These are phyloP conservation scores for Gobius niger DNA, from an alignment of 2,113 vertebrate genomes.

Conservation along the genomic window DNA sequence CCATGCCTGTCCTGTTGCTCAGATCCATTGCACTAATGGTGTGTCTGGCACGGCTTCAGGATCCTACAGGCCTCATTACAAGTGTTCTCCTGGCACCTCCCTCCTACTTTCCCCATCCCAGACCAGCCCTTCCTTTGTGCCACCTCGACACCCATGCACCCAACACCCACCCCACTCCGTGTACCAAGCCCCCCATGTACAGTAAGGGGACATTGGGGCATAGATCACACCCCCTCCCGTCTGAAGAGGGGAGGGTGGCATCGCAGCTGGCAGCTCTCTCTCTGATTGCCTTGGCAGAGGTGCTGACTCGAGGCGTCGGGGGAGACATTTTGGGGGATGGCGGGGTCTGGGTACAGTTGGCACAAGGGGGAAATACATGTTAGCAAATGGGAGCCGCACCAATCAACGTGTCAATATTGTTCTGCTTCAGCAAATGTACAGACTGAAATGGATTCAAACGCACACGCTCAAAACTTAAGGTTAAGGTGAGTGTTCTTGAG, in stretches of 20 bases:
- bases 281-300: conserved; percentile 74
- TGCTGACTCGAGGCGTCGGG: conserved; percentile 61
- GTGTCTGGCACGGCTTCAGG: conserved; percentile 73
- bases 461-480: not conserved
- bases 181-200: conserved; percentile 40
- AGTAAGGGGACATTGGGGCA: conserved; percentile 34
- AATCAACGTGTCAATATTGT: conserved; percentile 55
- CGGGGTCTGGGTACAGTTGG: conserved; percentile 48
- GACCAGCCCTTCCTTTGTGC: conserved; percentile 31
- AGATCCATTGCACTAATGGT: conserved; percentile 76
- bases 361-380: conserved; percentile 41
- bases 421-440: conserved; percentile 39
- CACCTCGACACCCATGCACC: conserved; percentile 28
- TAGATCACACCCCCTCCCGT: conserved; percentile 61
- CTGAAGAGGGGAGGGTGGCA: conserved; percentile 33
- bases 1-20: conserved; percentile 30
- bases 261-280: conserved; percentile 74
- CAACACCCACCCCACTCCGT: conserved; percentile 28
- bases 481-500: not conserved
- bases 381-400: conserved; percentile 39
- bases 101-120: conserved; percentile 27
- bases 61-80: conserved; percentile 71
- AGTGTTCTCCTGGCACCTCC: conserved; percentile 43
- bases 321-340: conserved; percentile 57
- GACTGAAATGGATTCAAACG: not conserved